These are phyloP conservation scores for Tetheella fluctuosa DNA, from an alignment of 2,888 invertebrate genomes.

Conservation along the genomic window DNA sequence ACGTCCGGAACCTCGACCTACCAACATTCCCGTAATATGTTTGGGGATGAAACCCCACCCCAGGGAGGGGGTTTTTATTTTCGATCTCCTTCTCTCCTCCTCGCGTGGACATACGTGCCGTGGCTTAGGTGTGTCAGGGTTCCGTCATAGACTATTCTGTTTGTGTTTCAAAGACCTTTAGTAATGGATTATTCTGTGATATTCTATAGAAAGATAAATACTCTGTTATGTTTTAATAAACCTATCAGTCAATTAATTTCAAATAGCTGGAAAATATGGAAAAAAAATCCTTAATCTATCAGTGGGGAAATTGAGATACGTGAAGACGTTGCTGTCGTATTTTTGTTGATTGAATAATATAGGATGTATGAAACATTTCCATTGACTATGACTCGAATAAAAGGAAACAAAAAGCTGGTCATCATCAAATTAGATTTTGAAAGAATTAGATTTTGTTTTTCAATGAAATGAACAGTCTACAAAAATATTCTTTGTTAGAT, in stretches of 20 bases:
- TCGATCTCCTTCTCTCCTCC: constrained; percentile 68
- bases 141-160: constrained; percentile 39
- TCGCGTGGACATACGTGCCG: constrained; percentile 71
- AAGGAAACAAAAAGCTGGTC: no score
- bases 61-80: constrained; percentile 73
- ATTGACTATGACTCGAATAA: no score
- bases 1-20: constrained; percentile 60
- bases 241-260: no score
- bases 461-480: neutral
- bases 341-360: no score
- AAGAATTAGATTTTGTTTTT: neutral
- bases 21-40: constrained; percentile 76
- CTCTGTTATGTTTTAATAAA: no score
- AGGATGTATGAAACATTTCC: no score
- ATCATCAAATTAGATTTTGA: no score
- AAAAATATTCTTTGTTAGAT: constrained; percentile 37
- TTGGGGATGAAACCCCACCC: constrained; percentile 70
- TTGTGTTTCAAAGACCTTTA: neutral
- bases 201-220: no score
- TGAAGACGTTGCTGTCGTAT: no score
- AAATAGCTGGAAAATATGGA: no score
- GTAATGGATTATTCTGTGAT: neutral
- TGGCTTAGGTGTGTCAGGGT: constrained; percentile 57
- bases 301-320: no score
- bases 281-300: no score